Conservation (phyloP, 2,113 vertebrate genomes). For the Aldabrachelys gigantea region DNA sequence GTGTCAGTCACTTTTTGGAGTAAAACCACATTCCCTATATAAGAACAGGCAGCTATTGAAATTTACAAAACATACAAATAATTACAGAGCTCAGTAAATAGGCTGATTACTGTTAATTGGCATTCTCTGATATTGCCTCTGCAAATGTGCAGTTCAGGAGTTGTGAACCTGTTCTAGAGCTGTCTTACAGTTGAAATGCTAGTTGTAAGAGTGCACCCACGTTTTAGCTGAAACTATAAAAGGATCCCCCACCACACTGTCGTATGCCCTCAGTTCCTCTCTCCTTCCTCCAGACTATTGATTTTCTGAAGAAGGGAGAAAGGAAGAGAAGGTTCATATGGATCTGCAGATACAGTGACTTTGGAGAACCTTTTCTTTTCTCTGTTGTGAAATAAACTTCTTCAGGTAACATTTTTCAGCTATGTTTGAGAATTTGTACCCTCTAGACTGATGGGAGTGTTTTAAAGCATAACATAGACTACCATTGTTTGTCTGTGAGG, state of each 20-base stretch:
- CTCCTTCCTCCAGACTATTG: neutral
- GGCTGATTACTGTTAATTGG: constrained; percentile 12
- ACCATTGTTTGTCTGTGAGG: neutral
- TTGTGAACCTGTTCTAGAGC: neutral
- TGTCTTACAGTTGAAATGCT: neutral
- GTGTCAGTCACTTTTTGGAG: neutral
- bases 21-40: neutral
- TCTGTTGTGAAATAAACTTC: neutral
- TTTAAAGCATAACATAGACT: neutral
- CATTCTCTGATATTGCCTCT: neutral
- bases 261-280: neutral
- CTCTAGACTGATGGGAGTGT: neutral
- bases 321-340: neutral
- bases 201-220: neutral
- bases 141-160: neutral
- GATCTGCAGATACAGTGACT: neutral
- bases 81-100: neutral
- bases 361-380: neutral
- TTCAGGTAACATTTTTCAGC: neutral
- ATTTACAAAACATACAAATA: neutral
- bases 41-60: neutral
- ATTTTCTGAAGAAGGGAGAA: neutral
- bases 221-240: neutral
- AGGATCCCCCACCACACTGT: neutral
- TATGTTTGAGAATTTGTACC: neutral